These are phyloP conservation scores for Apomyelois bistriatella DNA, from an alignment of 2,888 invertebrate species.

Conservation along the genomic window DNA sequence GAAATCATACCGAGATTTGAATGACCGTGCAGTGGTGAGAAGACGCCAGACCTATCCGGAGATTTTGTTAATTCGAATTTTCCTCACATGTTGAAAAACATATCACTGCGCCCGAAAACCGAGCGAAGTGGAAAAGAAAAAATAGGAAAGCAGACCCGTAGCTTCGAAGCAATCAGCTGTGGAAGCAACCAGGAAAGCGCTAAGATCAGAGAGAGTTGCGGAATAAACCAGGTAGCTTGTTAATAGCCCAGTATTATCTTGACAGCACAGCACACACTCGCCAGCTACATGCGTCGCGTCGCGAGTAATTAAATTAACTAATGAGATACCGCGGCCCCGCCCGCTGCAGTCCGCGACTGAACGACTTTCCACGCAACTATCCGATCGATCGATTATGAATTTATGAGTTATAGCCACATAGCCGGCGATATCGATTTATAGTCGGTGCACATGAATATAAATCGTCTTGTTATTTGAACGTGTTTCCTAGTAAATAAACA, in stretches of 20 bases:
- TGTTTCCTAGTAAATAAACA: not conserved
- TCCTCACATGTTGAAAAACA: too few species aligned
- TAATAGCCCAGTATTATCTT: not conserved
- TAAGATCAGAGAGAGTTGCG: too few species aligned
- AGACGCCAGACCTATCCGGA: too few species aligned
- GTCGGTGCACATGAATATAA: conserved; percentile 8
- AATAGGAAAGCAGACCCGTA: too few species aligned
- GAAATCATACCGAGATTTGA: too few species aligned
- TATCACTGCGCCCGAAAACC: too few species aligned
- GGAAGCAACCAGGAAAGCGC: too few species aligned
- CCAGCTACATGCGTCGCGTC: not conserved
- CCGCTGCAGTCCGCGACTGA: not conserved
- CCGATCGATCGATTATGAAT: not conserved
- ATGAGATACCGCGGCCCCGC: conserved; percentile 2
- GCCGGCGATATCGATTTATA: not conserved
- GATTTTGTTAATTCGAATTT: too few species aligned
- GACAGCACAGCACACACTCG: not conserved
- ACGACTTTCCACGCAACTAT: conserved; percentile 1
- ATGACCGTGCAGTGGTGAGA: too few species aligned
- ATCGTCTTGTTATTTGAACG: conserved; percentile 7
- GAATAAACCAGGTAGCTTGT: not conserved
- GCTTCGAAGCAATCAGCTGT: too few species aligned
- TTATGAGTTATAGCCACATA: not conserved
- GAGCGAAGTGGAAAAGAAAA: too few species aligned
- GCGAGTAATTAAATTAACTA: conserved; percentile 6